Evolutionary conservation across 2,888 invertebrate genomes (phyloP), one percentile per base, ranked within the genome.

Genomic region (Torymus tubicola): DNA sequence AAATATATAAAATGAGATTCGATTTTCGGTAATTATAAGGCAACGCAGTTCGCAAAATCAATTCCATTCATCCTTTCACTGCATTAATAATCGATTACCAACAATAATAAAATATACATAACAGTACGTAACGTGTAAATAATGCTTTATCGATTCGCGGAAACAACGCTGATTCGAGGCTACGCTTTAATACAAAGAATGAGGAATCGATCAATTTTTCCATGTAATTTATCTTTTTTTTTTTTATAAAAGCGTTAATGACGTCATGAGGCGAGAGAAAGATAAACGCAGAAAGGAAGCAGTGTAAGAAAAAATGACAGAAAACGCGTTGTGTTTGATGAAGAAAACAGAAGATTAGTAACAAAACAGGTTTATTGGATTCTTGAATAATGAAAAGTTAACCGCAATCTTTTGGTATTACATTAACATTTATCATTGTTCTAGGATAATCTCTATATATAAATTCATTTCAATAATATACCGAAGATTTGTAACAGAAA

Each of bases 61-160:
- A 75, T 75, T 78, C 68, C 78, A 81, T 81, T 78, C 78, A 81
- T 72, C n/a, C 81, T 68, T 71, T 75, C 71, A 78, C 71, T 78
- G 71, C 57, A 68, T 8, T 69, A 64, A 74, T 52, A 81, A 76
- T 58, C 16, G n/a, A 53, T 72, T 72, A 18, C 63, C 68, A 81
- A 81, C 78, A 78, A 74, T 31, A 69, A 78, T 73, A 81, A 71
- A 70, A 81, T 74, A 65, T 72, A 68, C 21, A 73, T 58, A 63
- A 70, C 65, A 67, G 57, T 55, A 50, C 31, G 31, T 63, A 68
- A 73, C 58, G 55, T 64, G 57, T 80, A 72, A 72, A 76, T 50
- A 72, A 16, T 63, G 31, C 63, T 11, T 72, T 61, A 52, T 12
- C 50, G 61, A 76, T 55, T 68, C 52, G 10, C 52, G 63, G 57